Evolutionary conservation across 2,888 invertebrate genomes (phyloP).

Genomic region (Cremastinae sp.): DNA sequence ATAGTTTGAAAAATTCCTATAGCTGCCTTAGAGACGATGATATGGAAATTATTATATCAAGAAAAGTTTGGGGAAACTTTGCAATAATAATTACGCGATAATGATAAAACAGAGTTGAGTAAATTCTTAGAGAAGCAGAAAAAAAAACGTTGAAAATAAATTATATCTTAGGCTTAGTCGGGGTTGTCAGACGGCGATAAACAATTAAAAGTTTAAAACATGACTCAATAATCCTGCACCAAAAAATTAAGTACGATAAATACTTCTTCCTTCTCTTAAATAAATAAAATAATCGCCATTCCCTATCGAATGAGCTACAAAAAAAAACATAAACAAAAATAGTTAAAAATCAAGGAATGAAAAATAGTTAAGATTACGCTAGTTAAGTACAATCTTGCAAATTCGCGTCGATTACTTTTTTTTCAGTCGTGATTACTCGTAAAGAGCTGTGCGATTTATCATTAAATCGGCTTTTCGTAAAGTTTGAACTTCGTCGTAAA

Average conservation of each 20-base stretch:
- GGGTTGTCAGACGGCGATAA: constrained; percentile 54
- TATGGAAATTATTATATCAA: constrained; percentile 41
- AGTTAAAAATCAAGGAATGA: constrained; percentile 50
- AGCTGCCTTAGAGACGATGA: constrained; percentile 55
- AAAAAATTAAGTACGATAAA: constrained; percentile 52
- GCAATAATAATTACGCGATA: constrained; percentile 24
- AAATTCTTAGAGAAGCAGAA: constrained; percentile 8
- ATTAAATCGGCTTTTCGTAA: constrained; percentile 30
- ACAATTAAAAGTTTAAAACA: constrained; percentile 47
- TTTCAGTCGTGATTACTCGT: constrained; percentile 49
- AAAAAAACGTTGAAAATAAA: constrained; percentile 20
- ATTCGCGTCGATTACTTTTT: constrained; percentile 38
- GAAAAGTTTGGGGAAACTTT: constrained; percentile 25
- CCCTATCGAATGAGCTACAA: constrained; percentile 51
- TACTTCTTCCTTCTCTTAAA: constrained; percentile 31
- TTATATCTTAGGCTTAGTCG: constrained; percentile 59
- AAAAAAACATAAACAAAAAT: constrained; percentile 43
- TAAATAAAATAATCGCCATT: constrained; percentile 55
- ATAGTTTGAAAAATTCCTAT: constrained; percentile 43
- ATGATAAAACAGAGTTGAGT: constrained; percentile 30
- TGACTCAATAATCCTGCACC: constrained; percentile 57
- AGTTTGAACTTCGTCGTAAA: constrained; percentile 50
- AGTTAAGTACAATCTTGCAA: constrained; percentile 53
- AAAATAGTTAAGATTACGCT: constrained; percentile 49
- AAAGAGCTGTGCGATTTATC: constrained; percentile 57